phyloP scores from a whole-genome alignment of 2,113 vertebrate genomes.

The Zosterops hypoxanthus region DNA sequence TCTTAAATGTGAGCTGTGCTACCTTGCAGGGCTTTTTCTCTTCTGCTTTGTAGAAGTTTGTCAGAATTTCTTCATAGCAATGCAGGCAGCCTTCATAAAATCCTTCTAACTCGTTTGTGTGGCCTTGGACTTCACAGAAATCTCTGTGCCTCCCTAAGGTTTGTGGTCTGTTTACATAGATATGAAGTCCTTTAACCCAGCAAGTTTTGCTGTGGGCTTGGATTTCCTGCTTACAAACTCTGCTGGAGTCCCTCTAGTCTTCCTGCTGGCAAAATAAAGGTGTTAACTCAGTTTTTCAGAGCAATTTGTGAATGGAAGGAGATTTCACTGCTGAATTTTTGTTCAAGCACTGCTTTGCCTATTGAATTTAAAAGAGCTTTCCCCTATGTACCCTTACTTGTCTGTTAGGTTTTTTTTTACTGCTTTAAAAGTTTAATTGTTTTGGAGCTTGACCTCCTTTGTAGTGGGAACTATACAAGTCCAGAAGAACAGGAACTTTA shows the following conservation, averaged over 20 bases:
- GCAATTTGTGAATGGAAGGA: constrained; percentile 4
- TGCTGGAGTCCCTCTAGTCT: constrained; percentile 14
- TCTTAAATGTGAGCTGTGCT: neutral
- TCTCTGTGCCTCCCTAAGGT: neutral
- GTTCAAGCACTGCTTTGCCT: neutral
- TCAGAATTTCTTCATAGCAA: neutral
- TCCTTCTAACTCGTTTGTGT: neutral
- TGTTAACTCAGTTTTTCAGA: constrained; percentile 24
- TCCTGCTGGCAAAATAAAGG: constrained; percentile 38
- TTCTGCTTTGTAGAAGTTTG: neutral
- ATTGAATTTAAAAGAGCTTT: neutral
- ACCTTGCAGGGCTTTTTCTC: neutral
- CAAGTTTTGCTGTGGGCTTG: constrained; percentile 33
- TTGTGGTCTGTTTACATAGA: constrained; percentile 55
- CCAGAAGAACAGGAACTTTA: neutral
- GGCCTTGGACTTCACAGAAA: constrained; percentile 59
- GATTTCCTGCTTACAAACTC: constrained; percentile 26
- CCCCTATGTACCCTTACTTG: neutral
- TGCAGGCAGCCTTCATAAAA: constrained; percentile 43
- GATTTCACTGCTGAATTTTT: neutral
- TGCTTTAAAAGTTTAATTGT: neutral
- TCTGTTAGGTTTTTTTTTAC: neutral
- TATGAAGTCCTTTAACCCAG: constrained; percentile 55
- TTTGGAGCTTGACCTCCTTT: neutral
- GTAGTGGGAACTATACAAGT: neutral